Base-by-base conservation (phyloP, 2,797 vertebrate genomes). In the Philypnodon macrostomus region DNA sequence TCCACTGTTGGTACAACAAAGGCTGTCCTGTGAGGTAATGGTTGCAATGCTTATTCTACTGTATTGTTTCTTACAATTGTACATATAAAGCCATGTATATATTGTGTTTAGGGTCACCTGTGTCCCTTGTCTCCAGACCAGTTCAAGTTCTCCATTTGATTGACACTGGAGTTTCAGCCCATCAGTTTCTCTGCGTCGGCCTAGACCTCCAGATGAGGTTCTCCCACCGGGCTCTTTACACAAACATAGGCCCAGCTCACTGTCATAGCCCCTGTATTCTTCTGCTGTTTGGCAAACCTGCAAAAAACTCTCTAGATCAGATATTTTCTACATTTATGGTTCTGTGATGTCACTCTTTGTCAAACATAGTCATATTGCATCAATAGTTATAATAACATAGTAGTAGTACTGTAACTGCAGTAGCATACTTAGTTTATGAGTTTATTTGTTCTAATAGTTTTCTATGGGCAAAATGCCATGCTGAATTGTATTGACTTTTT, bases 231-330 rank as follows among this genome's bases (percentile, higher is more conserved):
- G 72, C 8, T 78, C 55, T 63, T 41, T 87, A 59, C 94, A 97
- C 41, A 92, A 32, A 53, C 93, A 98, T 51, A 98, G 85, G 0
- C 95, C 93, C 0, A 98, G 85, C 23, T 79, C 67, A 41, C 70
- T 81, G 47, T 97, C 91, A 1, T 90, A 94, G 30, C 90, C 92
- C 16, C 3, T 71, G 37, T 89, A 93, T 29, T 92, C 87, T 15
- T 67, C 70, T 11, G 90, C 86, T 10, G 39, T 57, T 2, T 54
- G 55, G 61, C 95, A 97, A 13, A 95, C 94, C 96, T 98, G 74
- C 24, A 49, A 24, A 21, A 56, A 23, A 55, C 13, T 47, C 23
- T 7, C 5, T 9, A 62, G 16, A 42, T 12, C n/a, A n/a, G n/a
- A 56, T 26, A 55, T 13, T 47, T 24, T 7, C 5, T 9, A 62